These are phyloP conservation scores for Sceloporus tristichus DNA, from an alignment of 2,113 vertebrate genomes.

Conservation along the genomic window DNA sequence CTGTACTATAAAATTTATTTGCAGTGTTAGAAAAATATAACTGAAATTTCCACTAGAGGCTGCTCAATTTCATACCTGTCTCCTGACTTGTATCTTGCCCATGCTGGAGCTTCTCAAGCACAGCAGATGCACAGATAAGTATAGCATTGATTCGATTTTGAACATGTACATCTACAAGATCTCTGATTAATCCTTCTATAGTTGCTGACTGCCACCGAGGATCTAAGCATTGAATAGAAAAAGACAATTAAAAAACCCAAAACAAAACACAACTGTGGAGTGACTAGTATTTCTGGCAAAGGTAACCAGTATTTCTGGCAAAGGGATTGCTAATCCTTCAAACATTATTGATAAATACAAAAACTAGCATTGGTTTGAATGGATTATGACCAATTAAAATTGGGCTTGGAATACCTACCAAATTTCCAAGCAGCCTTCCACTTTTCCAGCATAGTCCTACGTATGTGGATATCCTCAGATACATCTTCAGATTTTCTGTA, in stretches of 20 bases:
- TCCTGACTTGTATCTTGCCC: background rate
- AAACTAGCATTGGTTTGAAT: background rate
- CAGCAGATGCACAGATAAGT: slow-evolving; percentile 73
- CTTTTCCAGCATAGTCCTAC: slow-evolving; percentile 73
- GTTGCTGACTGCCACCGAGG: slow-evolving; percentile 73
- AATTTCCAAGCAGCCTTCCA: slow-evolving; percentile 79
- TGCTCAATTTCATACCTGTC: slow-evolving; percentile 47
- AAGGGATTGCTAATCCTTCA: background rate
- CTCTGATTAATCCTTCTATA: slow-evolving; percentile 69
- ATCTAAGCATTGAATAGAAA: slow-evolving; percentile 59
- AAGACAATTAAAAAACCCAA: slow-evolving; percentile 23
- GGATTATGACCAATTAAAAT: background rate
- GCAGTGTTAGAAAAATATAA: background rate
- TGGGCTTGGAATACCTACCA: slow-evolving; percentile 65
- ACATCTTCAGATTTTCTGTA: background rate
- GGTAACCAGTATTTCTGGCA: background rate
- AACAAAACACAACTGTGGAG: background rate
- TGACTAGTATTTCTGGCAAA: background rate
- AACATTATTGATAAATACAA: background rate
- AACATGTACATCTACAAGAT: slow-evolving; percentile 62
- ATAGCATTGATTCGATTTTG: slow-evolving; percentile 73
- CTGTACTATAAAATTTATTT: background rate
- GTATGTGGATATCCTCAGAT: slow-evolving; percentile 46
- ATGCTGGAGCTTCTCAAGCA: slow-evolving; percentile 59
- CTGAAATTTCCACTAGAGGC: background rate